Conservation (phyloP, 2,113 vertebrate genomes). For the Columba janthina region DNA sequence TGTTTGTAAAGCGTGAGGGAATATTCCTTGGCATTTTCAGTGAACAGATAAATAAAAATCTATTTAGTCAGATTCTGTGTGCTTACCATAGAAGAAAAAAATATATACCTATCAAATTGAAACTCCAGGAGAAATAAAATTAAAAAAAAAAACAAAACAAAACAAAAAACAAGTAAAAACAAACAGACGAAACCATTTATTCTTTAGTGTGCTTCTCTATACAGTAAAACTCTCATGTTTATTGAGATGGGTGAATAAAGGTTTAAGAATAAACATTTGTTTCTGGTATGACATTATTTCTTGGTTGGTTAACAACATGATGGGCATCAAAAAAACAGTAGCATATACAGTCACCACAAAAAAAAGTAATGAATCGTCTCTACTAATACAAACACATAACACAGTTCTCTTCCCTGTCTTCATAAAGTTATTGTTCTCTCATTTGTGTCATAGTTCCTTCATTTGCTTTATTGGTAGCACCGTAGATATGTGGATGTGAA, state of each 20-base stretch:
- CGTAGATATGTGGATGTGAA: background rate
- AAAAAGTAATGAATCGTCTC: background rate
- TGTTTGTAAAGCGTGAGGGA: background rate
- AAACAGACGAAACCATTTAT: background rate
- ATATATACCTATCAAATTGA: conserved; percentile 8
- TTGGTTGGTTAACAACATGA: background rate
- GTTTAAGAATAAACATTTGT: background rate
- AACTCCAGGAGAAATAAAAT: background rate
- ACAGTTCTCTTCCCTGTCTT: background rate
- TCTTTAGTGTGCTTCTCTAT: background rate
- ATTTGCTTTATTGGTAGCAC: background rate
- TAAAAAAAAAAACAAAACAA: background rate
- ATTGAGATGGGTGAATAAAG: background rate
- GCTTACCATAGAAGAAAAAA: background rate
- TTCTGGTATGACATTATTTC: conserved; percentile 18
- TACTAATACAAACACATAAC: background rate
- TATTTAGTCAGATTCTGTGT: background rate
- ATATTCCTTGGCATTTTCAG: background rate
- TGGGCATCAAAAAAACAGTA: background rate
- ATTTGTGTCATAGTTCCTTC: background rate
- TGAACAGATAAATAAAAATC: background rate
- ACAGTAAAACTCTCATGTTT: background rate
- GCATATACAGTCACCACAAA: background rate
- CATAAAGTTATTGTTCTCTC: background rate
- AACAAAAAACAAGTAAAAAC: background rate